Evolutionary conservation across 2,888 invertebrate species (phyloP), one percentile per base, ranked within the genome.

Genomic region (Papilio protenor): DNA sequence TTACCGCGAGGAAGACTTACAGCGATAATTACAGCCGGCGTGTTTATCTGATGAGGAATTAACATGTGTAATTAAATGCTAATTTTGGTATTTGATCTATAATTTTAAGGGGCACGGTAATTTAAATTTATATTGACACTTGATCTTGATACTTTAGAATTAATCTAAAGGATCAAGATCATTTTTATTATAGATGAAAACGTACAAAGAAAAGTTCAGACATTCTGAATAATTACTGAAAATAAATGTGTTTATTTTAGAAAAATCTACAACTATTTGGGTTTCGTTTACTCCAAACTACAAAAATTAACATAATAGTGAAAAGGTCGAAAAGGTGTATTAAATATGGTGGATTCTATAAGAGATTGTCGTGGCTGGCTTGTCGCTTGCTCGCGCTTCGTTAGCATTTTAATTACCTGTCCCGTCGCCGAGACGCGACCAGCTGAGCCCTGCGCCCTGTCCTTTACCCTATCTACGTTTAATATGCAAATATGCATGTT

Each of bases 381-480:
- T 18, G 74, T 40, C 77, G 72, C 79, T 76, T 77, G 81, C 79
- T 86, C 86, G 82, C 85, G 85, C 84, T 86, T 92, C 89, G 93
- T 94, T 94, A 91, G 87, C 94, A 93, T 93, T 90, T 93, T 93
- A 94, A 94, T 49, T 92, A 93, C 87, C 91, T 92, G 92, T 83
- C 83, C 77, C 59, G 27, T 49, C 75, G 61, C 70, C 75, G 71
- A 21, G 61, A 64, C 73, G 52, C 81, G 59, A 73, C 81, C 84
- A 84, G 83, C 84, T 84, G 84, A 72, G 49, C 55, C 76, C 75
- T 49, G 55, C 75, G 64, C 55, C 12, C 61, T 33, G 75, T n/a
- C 71, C 72, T 64, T 75, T 72, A 52, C 55, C 55, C 76, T 79
- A 77, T 75, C 77, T 66, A 69, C 79, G 75, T 77, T 80, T 80